A percentile compares a stretch with the other conserved stretches of the same genome.
phyloP scores from a whole-genome alignment of 2,797 vertebrate genomes.

The Hylomyscus alleni region DNA sequence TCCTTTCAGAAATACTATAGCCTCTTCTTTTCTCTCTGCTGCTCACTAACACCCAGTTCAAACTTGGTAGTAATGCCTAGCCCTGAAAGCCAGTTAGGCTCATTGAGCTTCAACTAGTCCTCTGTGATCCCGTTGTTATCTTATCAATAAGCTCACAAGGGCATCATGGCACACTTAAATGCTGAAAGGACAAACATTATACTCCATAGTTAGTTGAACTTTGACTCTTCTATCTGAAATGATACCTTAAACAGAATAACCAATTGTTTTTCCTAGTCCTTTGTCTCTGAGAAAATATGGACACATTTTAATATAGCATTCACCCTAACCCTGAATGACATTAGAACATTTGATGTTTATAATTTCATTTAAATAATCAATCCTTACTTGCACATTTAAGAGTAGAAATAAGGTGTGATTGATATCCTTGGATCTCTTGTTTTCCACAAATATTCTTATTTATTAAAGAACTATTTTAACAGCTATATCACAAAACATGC shows the following conservation, averaged over 20 bases:
- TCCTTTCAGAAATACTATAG: not conserved
- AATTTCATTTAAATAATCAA: not conserved
- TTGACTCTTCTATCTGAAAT: constrained; percentile 21
- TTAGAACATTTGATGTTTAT: not conserved
- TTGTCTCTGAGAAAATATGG: not conserved
- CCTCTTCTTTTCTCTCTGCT: not conserved
- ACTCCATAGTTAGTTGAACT: not conserved
- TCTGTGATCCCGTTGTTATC: too few species aligned
- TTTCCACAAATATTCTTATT: not conserved
- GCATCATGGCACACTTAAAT: not conserved
- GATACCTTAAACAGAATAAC: not conserved
- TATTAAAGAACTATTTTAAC: not conserved
- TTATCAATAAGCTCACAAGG: not conserved
- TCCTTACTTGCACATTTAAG: not conserved
- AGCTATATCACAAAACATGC: not conserved
- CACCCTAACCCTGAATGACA: not conserved
- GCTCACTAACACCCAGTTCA: not conserved
- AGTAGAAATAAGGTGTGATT: not conserved
- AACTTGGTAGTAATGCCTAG: not conserved
- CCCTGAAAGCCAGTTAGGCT: not conserved
- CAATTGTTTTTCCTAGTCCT: not conserved
- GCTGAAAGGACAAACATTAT: not conserved
- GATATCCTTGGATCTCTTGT: not conserved
- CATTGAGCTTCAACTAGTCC: not conserved
- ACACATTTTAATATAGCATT: not conserved